Conservation (phyloP, 2,113 vertebrate species). For the western clawed frog (Xenopus tropicalis) region UCB_Xtro_10.0 CM004451.2:11840501-11841000, state of each 20-base stretch:
- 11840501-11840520: slow-evolving; percentile 52
- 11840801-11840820: slow-evolving; percentile 34
- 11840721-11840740: slow-evolving; percentile 54
- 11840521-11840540: slow-evolving; percentile 46
- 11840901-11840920: slow-evolving; percentile 54
- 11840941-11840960: slow-evolving; percentile 50
- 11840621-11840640: slow-evolving; percentile 44
- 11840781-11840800: slow-evolving; percentile 49
- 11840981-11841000: slow-evolving; percentile 51
- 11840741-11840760: slow-evolving; percentile 48
- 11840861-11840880: slow-evolving; percentile 53
- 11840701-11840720: slow-evolving; percentile 53
- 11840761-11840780: slow-evolving; percentile 52
- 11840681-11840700: slow-evolving; percentile 52
- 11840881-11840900: slow-evolving; percentile 49
- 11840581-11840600: slow-evolving; percentile 48
- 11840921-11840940: slow-evolving; percentile 54
- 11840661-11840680: slow-evolving; percentile 49
- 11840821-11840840: slow-evolving; percentile 45
- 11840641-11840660: slow-evolving; percentile 43
- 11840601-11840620: slow-evolving; percentile 47
- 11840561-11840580: slow-evolving; percentile 38
- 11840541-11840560: slow-evolving; percentile 42
- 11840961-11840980: slow-evolving; percentile 43
- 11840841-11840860: slow-evolving; percentile 52